Evolutionary conservation across 37 sponge, comb jelly and placozoan genomes (phyloP).

Genomic region (Bolinopsis microptera): DNA sequence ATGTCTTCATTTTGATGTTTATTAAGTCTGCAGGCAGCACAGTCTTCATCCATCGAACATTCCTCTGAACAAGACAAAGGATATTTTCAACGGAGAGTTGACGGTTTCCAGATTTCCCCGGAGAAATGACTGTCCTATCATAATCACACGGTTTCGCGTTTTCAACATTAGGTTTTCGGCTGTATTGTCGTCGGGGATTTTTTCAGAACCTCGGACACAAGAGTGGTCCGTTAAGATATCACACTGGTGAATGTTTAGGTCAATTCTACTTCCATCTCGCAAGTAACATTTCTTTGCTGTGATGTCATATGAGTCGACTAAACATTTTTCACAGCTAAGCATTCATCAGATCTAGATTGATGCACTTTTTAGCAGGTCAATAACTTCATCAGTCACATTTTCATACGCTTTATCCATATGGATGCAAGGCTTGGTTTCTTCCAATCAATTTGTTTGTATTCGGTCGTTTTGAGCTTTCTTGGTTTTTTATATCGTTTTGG

Average conservation of each 20-base stretch:
- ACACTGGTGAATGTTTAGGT: background rate
- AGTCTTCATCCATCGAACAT: too few relatives aligned
- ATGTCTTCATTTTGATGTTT: too few relatives aligned
- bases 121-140: background rate
- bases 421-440: background rate
- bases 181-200: background rate
- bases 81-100: too few relatives aligned
- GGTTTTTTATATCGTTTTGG: too few relatives aligned
- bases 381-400: background rate
- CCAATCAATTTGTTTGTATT: too few relatives aligned
- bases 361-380: background rate
- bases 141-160: background rate
- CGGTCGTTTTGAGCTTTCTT: too few relatives aligned
- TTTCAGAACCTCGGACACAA: background rate
- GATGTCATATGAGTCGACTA: background rate
- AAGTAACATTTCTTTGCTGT: constrained; percentile 21
- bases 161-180: too few relatives aligned
- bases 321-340: background rate
- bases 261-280: background rate
- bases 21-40: too few relatives aligned
- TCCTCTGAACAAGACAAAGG: too few relatives aligned
- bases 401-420: background rate
- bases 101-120: background rate
- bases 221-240: background rate
- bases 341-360: background rate